Evolutionary conservation across 2,113 vertebrate species (phyloP).

Genomic region (Coptodon bakossiorum): DNA sequence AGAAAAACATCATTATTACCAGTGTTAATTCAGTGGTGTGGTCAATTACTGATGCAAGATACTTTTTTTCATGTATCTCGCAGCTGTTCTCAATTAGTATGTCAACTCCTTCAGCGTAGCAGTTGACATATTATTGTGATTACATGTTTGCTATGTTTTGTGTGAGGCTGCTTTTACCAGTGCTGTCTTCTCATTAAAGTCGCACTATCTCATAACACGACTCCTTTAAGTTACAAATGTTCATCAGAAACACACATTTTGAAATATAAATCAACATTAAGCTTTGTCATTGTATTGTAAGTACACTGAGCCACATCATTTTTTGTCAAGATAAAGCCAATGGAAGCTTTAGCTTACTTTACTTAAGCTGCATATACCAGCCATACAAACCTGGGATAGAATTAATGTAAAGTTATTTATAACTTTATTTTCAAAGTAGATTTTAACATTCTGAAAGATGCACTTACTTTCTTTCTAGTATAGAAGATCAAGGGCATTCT

Average conservation of each 20-base stretch:
- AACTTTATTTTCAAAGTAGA: not conserved
- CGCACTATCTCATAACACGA: not conserved
- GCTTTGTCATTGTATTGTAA: not conserved
- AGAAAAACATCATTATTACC: not conserved
- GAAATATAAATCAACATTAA: not conserved
- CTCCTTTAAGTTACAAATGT: not conserved
- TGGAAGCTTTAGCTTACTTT: not conserved
- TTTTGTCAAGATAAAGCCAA: not conserved
- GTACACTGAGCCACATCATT: not conserved
- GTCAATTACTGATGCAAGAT: not conserved
- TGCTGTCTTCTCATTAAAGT: slow-evolving; percentile 2
- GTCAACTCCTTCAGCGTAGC: slow-evolving; percentile 18
- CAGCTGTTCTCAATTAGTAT: slow-evolving; percentile 36
- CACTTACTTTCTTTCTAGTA: not conserved
- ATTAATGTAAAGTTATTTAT: not conserved
- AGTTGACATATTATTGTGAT: slow-evolving; percentile 40
- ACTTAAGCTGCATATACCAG: not conserved
- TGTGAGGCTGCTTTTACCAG: slow-evolving; percentile 3
- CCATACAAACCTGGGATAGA: not conserved
- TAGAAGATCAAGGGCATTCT: not conserved
- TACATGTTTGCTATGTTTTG: slow-evolving; percentile 39
- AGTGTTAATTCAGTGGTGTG: not conserved
- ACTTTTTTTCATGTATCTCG: not conserved
- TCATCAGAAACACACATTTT: not conserved
- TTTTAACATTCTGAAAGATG: not conserved